Evolutionary conservation across 2,797 vertebrate genomes (phyloP), one percentile per base, ranked within the genome.

Genomic region (Chrysolophus pictus): DNA sequence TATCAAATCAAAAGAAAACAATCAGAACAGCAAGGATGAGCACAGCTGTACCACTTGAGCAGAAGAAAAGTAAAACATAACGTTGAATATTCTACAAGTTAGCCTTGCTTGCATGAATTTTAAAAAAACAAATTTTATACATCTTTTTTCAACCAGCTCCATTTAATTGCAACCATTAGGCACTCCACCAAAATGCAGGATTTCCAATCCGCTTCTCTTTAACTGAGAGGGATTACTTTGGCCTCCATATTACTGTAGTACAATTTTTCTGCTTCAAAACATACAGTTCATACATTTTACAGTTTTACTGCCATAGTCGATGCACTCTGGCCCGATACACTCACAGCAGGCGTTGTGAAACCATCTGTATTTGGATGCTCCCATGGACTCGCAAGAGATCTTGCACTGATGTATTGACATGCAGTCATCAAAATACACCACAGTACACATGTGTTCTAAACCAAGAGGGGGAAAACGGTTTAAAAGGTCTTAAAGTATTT

Each of bases 281-380:
- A 99, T 98, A 97, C 99, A 99, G 98, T 99, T 99, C 98, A 99
- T 98, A 97, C 99, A 99, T 91, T 99, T 99, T 91, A 99, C 99
- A 21, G 98, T 97, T 96, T 99, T 99, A 97, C 99, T 99, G 95
- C 99, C 99, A 3, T 99, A 99, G 97, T 99, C 99, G 42, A 99
- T 98, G 63, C 99, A 99, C 92, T 99, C 99, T 0, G 99, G 99
- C 9, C 99, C 99, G 15, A 99, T 98, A 87, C 99, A 99, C 96
- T 99, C 99, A 23, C 99, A 99, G 98, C 99, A 99, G 80, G 99
- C 99, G 42, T 99, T 99, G 97, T 99, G 99, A 94, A 99, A 99
- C 99, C 99, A 99, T 85, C 99, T 98, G 95, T 99, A 99, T 90
- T 99, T 99, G 81, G 99, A 99, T 21, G 99, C 99, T 59, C 99